These are phyloP conservation scores for Megamerina dolium DNA, from an alignment of 2,888 invertebrate genomes.

Conservation along the genomic window DNA sequence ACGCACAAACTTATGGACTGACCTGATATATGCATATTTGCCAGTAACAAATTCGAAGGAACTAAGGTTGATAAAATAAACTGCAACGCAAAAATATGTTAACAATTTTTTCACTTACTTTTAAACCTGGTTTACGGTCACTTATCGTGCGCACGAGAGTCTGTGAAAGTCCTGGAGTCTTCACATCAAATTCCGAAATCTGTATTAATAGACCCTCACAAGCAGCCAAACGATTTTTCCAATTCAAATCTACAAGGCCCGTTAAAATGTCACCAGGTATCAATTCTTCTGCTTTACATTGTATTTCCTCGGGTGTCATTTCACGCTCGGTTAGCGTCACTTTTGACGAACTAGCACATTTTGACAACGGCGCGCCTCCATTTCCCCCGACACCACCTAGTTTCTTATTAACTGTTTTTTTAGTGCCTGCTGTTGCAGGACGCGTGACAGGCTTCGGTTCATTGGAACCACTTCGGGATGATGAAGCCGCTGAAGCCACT, in stretches of 20 bases:
- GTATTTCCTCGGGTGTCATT: slow-evolving; percentile 70
- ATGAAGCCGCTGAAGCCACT: slow-evolving; percentile 27
- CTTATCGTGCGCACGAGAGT: slow-evolving; percentile 66
- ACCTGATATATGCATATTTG: no score
- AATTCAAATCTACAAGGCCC: slow-evolving; percentile 72
- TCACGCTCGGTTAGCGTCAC: slow-evolving; percentile 57
- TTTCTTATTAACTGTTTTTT: slow-evolving; percentile 28
- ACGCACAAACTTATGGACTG: no score
- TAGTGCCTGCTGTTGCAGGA: slow-evolving; percentile 37
- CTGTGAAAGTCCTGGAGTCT: slow-evolving; percentile 63
- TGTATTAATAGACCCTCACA: slow-evolving; percentile 65
- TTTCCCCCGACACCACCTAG: slow-evolving; percentile 18
- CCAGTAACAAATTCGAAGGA: neutral
- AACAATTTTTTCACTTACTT: slow-evolving; percentile 22
- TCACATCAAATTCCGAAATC: slow-evolving; percentile 57
- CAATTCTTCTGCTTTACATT: slow-evolving; percentile 63
- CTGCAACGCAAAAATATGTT: neutral
- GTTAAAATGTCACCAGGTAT: slow-evolving; percentile 58
- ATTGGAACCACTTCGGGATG: slow-evolving; percentile 36
- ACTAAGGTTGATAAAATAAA: neutral
- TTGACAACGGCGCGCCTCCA: slow-evolving; percentile 27
- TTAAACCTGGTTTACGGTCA: slow-evolving; percentile 76
- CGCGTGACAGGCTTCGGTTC: slow-evolving; percentile 42
- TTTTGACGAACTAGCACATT: slow-evolving; percentile 40
- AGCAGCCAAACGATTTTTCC: slow-evolving; percentile 75